A percentile compares a stretch with the other conserved stretches of the same genome.
Conservation (phyloP, 2,113 vertebrate genomes). For the Silurus meridionalis region DNA sequence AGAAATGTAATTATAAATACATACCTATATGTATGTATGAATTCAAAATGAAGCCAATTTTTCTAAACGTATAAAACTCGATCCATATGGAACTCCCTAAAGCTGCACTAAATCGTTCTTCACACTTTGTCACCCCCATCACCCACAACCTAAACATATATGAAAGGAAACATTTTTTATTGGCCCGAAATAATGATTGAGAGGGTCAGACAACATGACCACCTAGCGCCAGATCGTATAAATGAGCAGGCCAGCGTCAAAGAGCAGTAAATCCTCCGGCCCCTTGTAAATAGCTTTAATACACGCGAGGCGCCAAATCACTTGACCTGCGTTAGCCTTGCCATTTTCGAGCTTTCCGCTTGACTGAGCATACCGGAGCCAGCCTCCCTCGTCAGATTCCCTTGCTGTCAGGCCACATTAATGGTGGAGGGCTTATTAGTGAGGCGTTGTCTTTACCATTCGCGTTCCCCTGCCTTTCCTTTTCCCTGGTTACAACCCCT, state of each 20-base stretch:
- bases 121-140: slow-evolving; percentile 54
- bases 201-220: slow-evolving; percentile 65
- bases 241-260: slow-evolving; percentile 61
- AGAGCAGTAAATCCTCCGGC: slow-evolving; percentile 72
- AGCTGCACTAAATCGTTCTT: slow-evolving; percentile 54
- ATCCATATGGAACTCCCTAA: slow-evolving; percentile 6
- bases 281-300: slow-evolving; percentile 81
- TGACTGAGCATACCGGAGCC: slow-evolving; percentile 73
- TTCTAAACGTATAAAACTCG: background rate
- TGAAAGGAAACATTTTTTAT: slow-evolving; percentile 66
- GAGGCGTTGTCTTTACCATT: slow-evolving; percentile 60
- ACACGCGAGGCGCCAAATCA: slow-evolving; percentile 83
- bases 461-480: background rate
- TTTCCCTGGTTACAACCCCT: slow-evolving; percentile 61
- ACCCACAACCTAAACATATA: slow-evolving; percentile 58
- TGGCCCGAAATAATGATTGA: slow-evolving; percentile 69
- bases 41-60: background rate
- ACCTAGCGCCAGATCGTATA: slow-evolving; percentile 69
- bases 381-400: slow-evolving; percentile 72
- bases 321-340: slow-evolving; percentile 82
- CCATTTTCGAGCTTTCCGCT: slow-evolving; percentile 75
- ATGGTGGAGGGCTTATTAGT: slow-evolving; percentile 77
- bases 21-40: too few species aligned
- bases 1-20: too few species aligned
- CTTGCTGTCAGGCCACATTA: slow-evolving; percentile 80